phyloP scores from a whole-genome alignment of 2,113 vertebrate genomes.

The Dunckerocampus dactyliophorus region DNA sequence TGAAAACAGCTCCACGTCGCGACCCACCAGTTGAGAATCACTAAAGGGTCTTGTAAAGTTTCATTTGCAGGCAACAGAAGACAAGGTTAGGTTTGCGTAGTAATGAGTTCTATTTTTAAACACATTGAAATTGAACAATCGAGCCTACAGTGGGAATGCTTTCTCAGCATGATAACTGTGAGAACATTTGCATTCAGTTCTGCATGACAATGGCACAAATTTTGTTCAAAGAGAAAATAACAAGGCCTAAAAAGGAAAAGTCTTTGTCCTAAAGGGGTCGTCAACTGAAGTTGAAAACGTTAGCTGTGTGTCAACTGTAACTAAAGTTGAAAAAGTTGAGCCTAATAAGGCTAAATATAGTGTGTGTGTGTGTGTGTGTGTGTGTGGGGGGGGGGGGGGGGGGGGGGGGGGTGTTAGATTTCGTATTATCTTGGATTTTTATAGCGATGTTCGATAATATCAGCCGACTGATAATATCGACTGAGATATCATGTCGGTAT shows the following conservation, averaged over 20 bases:
- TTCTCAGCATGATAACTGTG: slow-evolving; percentile 29
- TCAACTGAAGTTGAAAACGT: not conserved
- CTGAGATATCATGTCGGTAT: too few species aligned
- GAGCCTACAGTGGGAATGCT: slow-evolving; percentile 30
- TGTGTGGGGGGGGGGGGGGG: too few species aligned
- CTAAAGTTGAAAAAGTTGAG: too few species aligned
- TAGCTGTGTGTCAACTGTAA: too few species aligned
- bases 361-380: too few species aligned
- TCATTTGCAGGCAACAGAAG: slow-evolving; percentile 23
- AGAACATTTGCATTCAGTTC: slow-evolving; percentile 31
- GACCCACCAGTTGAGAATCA: not conserved
- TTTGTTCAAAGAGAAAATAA: slow-evolving; percentile 33
- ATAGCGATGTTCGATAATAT: too few species aligned
- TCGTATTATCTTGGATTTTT: too few species aligned
- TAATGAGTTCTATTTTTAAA: slow-evolving; percentile 30
- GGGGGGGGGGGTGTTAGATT: too few species aligned
- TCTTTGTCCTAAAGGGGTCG: slow-evolving; percentile 26
- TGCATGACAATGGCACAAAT: slow-evolving; percentile 33
- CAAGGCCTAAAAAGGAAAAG: slow-evolving; percentile 38
- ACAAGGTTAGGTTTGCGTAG: slow-evolving; percentile 35
- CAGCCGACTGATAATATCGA: too few species aligned
- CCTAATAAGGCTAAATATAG: too few species aligned
- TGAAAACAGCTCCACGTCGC: too few species aligned
- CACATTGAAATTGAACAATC: slow-evolving; percentile 45
- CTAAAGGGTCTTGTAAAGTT: slow-evolving; percentile 38